A percentile compares a stretch with the other conserved stretches of the same genome.
phyloP scores from a whole-genome alignment of 2,888 invertebrate genomes.

The Abscondita cerata region DNA sequence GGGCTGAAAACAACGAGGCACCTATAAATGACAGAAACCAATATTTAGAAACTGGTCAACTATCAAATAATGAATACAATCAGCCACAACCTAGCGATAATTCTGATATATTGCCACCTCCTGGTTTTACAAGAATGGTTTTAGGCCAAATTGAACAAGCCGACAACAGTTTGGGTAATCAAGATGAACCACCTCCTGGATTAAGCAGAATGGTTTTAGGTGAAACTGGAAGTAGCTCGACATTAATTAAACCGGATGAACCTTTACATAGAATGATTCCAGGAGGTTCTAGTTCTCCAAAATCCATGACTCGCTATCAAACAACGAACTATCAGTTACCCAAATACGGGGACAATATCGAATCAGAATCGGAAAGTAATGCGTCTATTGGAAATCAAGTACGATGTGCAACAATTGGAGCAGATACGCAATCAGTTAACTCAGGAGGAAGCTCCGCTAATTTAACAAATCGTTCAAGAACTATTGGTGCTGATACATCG shows the following conservation, averaged over 20 bases:
- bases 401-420: constrained; percentile 58
- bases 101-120: constrained; percentile 65
- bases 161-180: constrained; percentile 46
- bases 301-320: constrained; percentile 35
- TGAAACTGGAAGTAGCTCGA: constrained; percentile 34
- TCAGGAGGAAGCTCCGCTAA: constrained; percentile 17
- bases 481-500: constrained; percentile 47
- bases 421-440: constrained; percentile 54
- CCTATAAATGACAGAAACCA: constrained; percentile 77
- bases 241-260: constrained; percentile 12
- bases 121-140: constrained; percentile 70
- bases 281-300: constrained; percentile 65
- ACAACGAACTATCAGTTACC: background rate
- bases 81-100: constrained; percentile 33
- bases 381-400: constrained; percentile 44
- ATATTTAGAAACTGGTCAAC: constrained; percentile 78
- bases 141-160: constrained; percentile 68
- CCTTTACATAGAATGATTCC: constrained; percentile 67
- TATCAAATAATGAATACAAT: constrained; percentile 62
- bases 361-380: constrained; percentile 42
- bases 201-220: constrained; percentile 72
- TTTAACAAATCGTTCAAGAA: constrained; percentile 47
- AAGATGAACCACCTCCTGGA: constrained; percentile 68
- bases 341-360: constrained; percentile 38
- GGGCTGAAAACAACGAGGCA: constrained; percentile 65